Base-by-base conservation (phyloP, 2,888 invertebrate genomes). In the Achlya flavicornis region DNA sequence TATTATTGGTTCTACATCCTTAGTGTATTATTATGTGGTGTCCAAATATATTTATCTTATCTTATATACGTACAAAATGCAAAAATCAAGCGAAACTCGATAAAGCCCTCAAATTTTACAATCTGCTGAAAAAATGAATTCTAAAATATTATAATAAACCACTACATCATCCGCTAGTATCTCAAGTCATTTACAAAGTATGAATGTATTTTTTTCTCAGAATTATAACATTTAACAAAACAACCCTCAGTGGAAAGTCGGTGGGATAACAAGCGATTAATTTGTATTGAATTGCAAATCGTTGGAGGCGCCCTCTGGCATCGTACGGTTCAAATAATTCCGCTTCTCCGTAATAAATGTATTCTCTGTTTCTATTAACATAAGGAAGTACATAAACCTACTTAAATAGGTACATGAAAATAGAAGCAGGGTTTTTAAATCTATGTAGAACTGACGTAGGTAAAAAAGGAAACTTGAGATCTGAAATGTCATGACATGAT, bases 271-370 rank as follows among this genome's bases (percentile, higher is more conserved):
- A 77, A 74, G 71, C 75, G 77, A 71, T 76, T 77, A 74, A 75
- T 75, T 73, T 69, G 67, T 66, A 70, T 71, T 74, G 76, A 77
- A 77, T 77, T 73, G 76, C 72, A 77, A 77, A 77, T 75, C 64
- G 63, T 64, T 41, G 64, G 57, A 38, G 11, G 60, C 60, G 14
- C 60, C 60, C 19, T 14, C 41, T 19, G 41, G 26, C 41, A 2
- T 60, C 19, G 53, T 19, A 53, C 53, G 53, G 41, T 10, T 12
- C n/a, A 19, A 43, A 60, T 41, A 41, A 59, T 41, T 41, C 60
- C 41, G 6, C 26, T 16, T 43, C 14, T 16, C 11, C 14, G 26
- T 38, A 32, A 38, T 60, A 41, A 41, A 41, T 60, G 19, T 60
- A 60, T 60, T 43, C 14, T 59, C n/a, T 41, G 53, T 53, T 53